phyloP scores from a whole-genome alignment of 2,888 invertebrate genomes.

The Polydrusus cervinus region DNA sequence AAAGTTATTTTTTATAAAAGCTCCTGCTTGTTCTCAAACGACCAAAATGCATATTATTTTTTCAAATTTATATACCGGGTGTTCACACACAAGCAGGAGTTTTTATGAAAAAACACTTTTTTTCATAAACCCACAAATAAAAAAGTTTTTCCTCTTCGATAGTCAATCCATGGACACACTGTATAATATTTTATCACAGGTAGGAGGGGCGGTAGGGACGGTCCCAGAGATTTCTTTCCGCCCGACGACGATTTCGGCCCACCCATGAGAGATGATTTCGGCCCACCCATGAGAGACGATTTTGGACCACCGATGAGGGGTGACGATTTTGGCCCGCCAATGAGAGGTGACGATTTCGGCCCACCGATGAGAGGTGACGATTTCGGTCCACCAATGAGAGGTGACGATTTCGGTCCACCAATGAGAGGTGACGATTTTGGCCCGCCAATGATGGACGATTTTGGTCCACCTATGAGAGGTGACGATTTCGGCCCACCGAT shows the following conservation, averaged over 20 bases:
- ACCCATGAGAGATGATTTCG: constrained; percentile 30
- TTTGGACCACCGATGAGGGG: constrained; percentile 22
- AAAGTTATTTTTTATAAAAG: too few species aligned
- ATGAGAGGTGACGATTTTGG: constrained; percentile 14
- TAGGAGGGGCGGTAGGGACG: constrained; percentile 40
- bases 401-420: constrained; percentile 1
- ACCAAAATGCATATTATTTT: too few species aligned
- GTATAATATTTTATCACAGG: constrained; percentile 10
- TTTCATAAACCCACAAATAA: too few species aligned
- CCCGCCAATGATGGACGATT: constrained; percentile 42
- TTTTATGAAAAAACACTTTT: too few species aligned
- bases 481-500: constrained; percentile 27
- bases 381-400: constrained; percentile 24
- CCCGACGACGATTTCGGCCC: constrained; percentile 24
- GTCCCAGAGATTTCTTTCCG: constrained; percentile 39
- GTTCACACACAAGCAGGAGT: too few species aligned
- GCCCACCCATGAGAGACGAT: constrained; percentile 22
- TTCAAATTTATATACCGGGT: too few species aligned
- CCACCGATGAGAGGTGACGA: constrained; percentile 45
- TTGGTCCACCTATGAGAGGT: constrained; percentile 45
- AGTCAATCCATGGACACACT: too few species aligned
- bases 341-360: constrained; percentile 37
- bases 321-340: constrained; percentile 35
- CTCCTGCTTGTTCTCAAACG: too few species aligned
- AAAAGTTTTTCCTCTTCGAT: too few species aligned